Conservation (phyloP, 64 coral and sea anemone species). For the Montipora foliosa region DNA sequence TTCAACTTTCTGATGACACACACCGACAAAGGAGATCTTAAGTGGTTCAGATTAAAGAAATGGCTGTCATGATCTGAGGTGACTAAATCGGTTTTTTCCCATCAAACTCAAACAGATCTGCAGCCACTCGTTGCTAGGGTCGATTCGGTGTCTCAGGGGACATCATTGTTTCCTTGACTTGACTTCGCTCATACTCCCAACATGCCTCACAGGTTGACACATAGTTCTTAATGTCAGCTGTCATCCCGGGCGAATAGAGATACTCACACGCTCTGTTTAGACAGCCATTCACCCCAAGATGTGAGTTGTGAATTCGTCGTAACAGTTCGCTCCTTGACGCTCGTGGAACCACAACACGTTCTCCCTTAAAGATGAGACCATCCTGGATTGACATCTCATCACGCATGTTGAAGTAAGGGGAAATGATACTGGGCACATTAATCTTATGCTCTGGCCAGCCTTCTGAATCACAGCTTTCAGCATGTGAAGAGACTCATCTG, state of each 20-base stretch:
- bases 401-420: too few relatives aligned
- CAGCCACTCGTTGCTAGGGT: not conserved
- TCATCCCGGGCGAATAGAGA: slow-evolving; percentile 51
- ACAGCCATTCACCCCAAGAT: slow-evolving; percentile 31
- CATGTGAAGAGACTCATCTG: too few relatives aligned
- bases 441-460: too few relatives aligned
- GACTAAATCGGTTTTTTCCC: not conserved
- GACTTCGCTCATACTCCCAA: not conserved
- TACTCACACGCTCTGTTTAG: slow-evolving; percentile 17
- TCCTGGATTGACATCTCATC: too few relatives aligned
- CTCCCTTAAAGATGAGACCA: too few relatives aligned
- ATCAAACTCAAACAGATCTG: slow-evolving; percentile 31
- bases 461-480: too few relatives aligned
- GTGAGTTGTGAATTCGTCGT: too few relatives aligned
- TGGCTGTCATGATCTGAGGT: not conserved
- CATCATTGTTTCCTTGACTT: slow-evolving; percentile 54
- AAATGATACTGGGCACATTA: too few relatives aligned
- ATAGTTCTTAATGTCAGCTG: not conserved
- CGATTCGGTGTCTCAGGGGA: not conserved
- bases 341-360: too few relatives aligned
- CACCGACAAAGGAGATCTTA: not conserved
- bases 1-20: not conserved
- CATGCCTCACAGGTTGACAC: slow-evolving; percentile 48
- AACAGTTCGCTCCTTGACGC: too few relatives aligned
- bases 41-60: not conserved